Conservation (phyloP, 2,113 vertebrate species). For the Carollia perspicillata region DNA sequence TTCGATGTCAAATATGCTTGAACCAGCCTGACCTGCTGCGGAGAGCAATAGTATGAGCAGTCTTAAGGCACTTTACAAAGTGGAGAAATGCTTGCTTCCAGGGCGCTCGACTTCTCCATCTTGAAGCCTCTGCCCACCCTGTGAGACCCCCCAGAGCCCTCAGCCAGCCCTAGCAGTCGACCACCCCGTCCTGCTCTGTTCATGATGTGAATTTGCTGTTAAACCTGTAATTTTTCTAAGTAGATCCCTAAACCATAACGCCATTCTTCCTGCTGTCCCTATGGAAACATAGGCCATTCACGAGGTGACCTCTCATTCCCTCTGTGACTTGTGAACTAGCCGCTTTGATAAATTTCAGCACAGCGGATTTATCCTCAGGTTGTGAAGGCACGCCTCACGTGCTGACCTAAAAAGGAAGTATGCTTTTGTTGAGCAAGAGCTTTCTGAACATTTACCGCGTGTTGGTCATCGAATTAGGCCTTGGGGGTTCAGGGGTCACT, state of each 20-base stretch:
- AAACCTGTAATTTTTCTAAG: neutral
- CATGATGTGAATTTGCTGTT: neutral
- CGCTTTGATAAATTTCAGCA: neutral
- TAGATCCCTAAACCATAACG: neutral
- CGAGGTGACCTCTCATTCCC: neutral
- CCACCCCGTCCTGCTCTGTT: too few relatives aligned
- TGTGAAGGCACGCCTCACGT: neutral
- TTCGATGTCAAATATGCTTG: neutral
- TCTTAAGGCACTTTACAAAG: neutral
- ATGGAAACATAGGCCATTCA: neutral
- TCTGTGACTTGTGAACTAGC: neutral
- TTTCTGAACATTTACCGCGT: neutral
- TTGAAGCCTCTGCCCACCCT: neutral
- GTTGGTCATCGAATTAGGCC: neutral
- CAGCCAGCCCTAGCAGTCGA: neutral
- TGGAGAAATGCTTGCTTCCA: neutral
- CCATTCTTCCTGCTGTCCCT: neutral
- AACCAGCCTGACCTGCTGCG: neutral
- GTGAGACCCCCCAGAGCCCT: neutral
- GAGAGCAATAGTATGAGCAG: neutral
- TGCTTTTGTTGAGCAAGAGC: neutral
- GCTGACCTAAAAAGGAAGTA: neutral
- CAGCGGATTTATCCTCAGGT: neutral
- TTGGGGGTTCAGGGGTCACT: neutral
- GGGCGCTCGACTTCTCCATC: accelerated